phyloP scores from a whole-genome alignment of 64 coral and sea anemone genomes.

The Hydrozoanthus tunicans region DNA sequence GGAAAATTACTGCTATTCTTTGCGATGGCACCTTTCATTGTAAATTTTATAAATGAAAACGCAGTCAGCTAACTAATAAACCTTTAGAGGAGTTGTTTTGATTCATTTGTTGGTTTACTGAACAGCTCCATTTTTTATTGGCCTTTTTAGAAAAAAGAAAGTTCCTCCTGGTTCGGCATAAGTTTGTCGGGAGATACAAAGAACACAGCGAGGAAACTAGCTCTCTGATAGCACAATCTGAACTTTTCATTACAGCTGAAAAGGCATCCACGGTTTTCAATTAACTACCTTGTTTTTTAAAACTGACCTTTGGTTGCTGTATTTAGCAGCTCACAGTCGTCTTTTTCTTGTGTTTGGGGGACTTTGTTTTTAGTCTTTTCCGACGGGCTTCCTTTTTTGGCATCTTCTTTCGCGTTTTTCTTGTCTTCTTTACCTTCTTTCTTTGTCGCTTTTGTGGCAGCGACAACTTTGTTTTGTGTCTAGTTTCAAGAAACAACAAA shows the following conservation, averaged over 20 bases:
- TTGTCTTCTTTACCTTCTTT: not conserved
- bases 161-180: too few relatives aligned
- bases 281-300: too few relatives aligned
- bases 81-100: not conserved
- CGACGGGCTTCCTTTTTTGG: too few relatives aligned
- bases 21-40: not conserved
- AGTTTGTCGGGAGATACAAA: too few relatives aligned
- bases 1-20: not conserved
- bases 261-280: too few relatives aligned
- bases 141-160: too few relatives aligned
- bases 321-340: constrained; percentile 1
- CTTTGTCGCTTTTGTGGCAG: not conserved
- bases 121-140: too few relatives aligned
- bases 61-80: not conserved
- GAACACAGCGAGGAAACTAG: too few relatives aligned
- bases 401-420: not conserved
- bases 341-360: not conserved
- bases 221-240: too few relatives aligned
- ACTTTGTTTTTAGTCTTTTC: not conserved
- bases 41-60: not conserved
- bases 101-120: too few relatives aligned
- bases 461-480: not conserved
- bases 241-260: too few relatives aligned
- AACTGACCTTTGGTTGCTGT: not conserved
- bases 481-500: not conserved